These are phyloP conservation scores for Myripristis murdjan DNA, from an alignment of 2,797 vertebrate genomes.

Conservation along the genomic window DNA sequence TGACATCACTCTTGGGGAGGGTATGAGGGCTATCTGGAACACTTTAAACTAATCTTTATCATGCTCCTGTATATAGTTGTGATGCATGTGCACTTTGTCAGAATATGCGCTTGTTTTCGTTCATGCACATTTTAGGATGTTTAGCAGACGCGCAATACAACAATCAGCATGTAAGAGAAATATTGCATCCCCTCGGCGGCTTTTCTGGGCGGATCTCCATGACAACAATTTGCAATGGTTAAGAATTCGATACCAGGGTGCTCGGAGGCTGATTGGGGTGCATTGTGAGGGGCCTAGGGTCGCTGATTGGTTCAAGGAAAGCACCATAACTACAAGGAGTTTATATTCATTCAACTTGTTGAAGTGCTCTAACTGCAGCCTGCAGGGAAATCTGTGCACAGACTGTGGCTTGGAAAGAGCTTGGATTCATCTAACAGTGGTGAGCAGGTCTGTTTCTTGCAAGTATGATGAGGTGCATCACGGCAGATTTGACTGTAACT, in stretches of 20 bases:
- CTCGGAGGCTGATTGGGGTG: conserved; percentile 97
- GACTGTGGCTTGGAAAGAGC: conserved; percentile 72
- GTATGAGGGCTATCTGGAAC: conserved; percentile 74
- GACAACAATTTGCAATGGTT: conserved; percentile 96
- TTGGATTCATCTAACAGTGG: conserved; percentile 60
- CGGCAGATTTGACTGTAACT: not conserved
- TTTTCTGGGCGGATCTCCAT: conserved; percentile 93
- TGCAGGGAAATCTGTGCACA: conserved; percentile 78
- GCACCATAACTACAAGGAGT: conserved; percentile 94
- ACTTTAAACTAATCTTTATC: conserved; percentile 82
- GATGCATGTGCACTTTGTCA: conserved; percentile 72
- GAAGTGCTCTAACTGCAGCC: conserved; percentile 89
- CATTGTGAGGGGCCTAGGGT: conserved; percentile 97
- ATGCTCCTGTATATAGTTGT: conserved; percentile 76
- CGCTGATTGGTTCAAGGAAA: conserved; percentile 98
- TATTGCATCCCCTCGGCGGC: conserved; percentile 92
- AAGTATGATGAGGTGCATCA: not conserved
- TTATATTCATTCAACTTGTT: conserved; percentile 99
- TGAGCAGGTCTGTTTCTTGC: conserved; percentile 57
- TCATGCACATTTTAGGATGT: conserved; percentile 21
- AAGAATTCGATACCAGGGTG: conserved; percentile 98
- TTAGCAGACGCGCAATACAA: conserved; percentile 71
- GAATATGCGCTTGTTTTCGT: not conserved
- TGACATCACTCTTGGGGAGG: conserved; percentile 87
- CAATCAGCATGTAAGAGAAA: conserved; percentile 86